A percentile compares a stretch with the other conserved stretches of the same genome.
Conservation (phyloP, 2,797 vertebrate species). For the Notolabrus celidotus region DNA sequence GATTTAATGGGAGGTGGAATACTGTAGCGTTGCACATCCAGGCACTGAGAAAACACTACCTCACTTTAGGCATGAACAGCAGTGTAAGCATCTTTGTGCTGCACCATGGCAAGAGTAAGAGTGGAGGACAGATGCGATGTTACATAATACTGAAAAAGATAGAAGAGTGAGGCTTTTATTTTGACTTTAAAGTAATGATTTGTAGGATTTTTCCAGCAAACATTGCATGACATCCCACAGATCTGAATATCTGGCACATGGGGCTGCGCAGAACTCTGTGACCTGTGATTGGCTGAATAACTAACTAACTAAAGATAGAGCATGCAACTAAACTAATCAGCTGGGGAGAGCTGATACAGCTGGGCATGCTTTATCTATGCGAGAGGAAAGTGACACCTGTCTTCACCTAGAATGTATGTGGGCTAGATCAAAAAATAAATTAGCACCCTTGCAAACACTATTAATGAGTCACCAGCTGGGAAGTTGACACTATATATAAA, state of each 20-base stretch:
- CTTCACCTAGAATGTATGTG: conserved; percentile 64
- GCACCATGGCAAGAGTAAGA: conserved; percentile 43
- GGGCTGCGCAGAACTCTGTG: background rate
- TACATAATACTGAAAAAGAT: conserved; percentile 45
- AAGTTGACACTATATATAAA: conserved; percentile 75
- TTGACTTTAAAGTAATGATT: background rate
- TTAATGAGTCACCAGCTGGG: conserved; percentile 62
- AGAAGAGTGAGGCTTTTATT: background rate
- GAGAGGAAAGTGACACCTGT: conserved; percentile 67
- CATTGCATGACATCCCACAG: background rate
- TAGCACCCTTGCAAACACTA: conserved; percentile 63
- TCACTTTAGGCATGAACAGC: conserved; percentile 36
- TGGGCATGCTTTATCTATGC: conserved; percentile 43
- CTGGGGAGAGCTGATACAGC: conserved; percentile 43
- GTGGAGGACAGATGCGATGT: conserved; percentile 41
- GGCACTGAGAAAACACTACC: conserved; percentile 36
- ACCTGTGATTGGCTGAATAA: conserved; percentile 37
- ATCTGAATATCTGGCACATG: background rate
- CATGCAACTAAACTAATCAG: conserved; percentile 46
- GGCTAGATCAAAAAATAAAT: conserved; percentile 79
- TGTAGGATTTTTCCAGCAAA: background rate
- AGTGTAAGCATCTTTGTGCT: conserved; percentile 49
- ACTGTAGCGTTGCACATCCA: conserved; percentile 43
- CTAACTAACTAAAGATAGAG: conserved; percentile 51
- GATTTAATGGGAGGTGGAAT: conserved; percentile 51